These are phyloP conservation scores for Coremacera marginata DNA, from an alignment of 2,888 invertebrate species.

Conservation along the genomic window DNA sequence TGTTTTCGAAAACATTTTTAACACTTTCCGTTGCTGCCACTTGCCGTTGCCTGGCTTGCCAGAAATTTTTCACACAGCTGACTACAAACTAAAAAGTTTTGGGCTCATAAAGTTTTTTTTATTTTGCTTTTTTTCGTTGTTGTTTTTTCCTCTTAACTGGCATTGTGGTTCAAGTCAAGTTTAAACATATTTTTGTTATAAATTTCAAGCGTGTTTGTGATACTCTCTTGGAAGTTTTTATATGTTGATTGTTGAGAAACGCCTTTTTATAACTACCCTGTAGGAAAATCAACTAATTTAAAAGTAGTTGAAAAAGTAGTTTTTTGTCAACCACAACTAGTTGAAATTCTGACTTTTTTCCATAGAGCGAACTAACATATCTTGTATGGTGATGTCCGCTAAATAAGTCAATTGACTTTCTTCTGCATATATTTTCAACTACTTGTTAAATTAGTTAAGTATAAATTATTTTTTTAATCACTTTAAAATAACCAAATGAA, in stretches of 20 bases:
- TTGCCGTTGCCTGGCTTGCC: background rate
- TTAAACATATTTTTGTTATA: constrained; percentile 15
- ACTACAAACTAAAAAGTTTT: constrained; percentile 18
- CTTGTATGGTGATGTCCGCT: too few species aligned
- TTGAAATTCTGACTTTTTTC: too few species aligned
- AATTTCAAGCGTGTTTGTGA: background rate
- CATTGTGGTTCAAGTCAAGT: constrained; percentile 9
- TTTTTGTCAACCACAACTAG: too few species aligned
- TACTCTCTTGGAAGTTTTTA: background rate
- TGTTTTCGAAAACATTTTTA: constrained; percentile 9
- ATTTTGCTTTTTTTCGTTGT: background rate
- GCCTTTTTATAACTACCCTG: background rate
- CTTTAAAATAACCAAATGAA: too few species aligned
- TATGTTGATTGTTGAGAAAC: background rate
- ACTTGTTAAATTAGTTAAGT: too few species aligned
- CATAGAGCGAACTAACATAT: too few species aligned
- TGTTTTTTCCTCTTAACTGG: background rate
- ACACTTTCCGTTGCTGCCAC: background rate
- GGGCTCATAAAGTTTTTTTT: constrained; percentile 2
- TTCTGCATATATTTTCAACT: too few species aligned
- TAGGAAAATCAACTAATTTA: background rate
- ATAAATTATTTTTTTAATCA: too few species aligned
- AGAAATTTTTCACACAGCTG: background rate
- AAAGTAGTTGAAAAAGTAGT: too few species aligned
- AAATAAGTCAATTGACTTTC: too few species aligned